Conservation (phyloP, 2,888 invertebrate species). For the Lithophane semibrunnea region DNA sequence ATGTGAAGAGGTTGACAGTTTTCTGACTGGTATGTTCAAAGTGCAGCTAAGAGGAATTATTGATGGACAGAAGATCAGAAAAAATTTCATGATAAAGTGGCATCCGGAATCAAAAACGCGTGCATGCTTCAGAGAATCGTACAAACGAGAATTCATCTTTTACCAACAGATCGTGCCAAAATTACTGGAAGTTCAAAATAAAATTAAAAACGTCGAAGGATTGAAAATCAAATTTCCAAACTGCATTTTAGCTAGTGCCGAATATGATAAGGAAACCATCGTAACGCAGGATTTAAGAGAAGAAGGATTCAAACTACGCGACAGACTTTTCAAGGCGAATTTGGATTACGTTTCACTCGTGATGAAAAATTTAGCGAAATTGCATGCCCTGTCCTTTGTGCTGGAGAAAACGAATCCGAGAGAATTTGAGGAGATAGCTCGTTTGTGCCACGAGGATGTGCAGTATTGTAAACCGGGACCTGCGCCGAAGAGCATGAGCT, state of each 20-base stretch:
- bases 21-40: slow-evolving; percentile 73
- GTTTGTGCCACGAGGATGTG: slow-evolving; percentile 73
- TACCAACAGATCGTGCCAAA: slow-evolving; percentile 73
- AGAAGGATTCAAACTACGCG: slow-evolving; percentile 67
- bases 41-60: slow-evolving; percentile 74
- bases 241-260: slow-evolving; percentile 74
- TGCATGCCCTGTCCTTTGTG: slow-evolving; percentile 81
- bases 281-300: slow-evolving; percentile 65
- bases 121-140: slow-evolving; percentile 74
- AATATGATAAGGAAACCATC: slow-evolving; percentile 77
- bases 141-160: slow-evolving; percentile 77
- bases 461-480: slow-evolving; percentile 77
- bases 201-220: slow-evolving; percentile 78
- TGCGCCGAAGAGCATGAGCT: slow-evolving; percentile 74
- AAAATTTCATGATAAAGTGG: slow-evolving; percentile 76
- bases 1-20: slow-evolving; percentile 78
- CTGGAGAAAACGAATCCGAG: slow-evolving; percentile 72
- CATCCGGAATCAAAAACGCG: slow-evolving; percentile 75
- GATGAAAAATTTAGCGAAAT: slow-evolving; percentile 81
- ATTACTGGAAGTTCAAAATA: slow-evolving; percentile 76
- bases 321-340: slow-evolving; percentile 75
- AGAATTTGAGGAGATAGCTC: slow-evolving; percentile 73
- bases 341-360: slow-evolving; percentile 75
- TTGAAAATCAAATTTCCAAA: slow-evolving; percentile 82
- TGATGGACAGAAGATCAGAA: slow-evolving; percentile 76